phyloP scores from a whole-genome alignment of 2,888 invertebrate genomes.

The Xanthia icteritia region DNA sequence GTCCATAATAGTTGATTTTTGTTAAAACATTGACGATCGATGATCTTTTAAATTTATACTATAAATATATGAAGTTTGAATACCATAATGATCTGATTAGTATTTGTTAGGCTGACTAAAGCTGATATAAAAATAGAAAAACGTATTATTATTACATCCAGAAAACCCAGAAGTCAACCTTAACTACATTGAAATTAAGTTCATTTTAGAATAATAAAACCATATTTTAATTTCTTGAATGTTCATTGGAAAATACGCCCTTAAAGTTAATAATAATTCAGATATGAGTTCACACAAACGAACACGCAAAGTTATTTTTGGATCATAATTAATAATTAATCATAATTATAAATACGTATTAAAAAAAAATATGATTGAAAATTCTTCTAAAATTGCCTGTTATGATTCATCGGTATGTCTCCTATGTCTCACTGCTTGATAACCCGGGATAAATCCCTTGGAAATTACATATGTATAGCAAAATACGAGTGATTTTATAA shows the following conservation, averaged over 20 bases:
- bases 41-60: neutral
- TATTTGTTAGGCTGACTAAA: too few relatives aligned
- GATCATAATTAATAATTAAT: too few relatives aligned
- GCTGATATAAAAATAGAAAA: neutral
- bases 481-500: neutral
- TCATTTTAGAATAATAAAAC: neutral
- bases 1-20: neutral
- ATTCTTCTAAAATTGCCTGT: too few relatives aligned
- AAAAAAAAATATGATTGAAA: too few relatives aligned
- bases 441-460: neutral
- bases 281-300: neutral
- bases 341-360: neutral
- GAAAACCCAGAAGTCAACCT: neutral
- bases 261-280: neutral
- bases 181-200: neutral
- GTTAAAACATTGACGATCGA: neutral
- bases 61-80: neutral
- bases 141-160: neutral
- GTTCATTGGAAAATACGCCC: neutral
- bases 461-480: neutral
- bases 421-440: constrained; percentile 12
- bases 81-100: neutral
- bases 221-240: neutral
- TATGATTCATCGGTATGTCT: neutral
- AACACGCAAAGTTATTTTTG: neutral